Percentiles rank a stretch among this genome's conserved stretches.
Conservation (phyloP, 2,113 vertebrate species). For the Ciconia boyciana region DNA sequence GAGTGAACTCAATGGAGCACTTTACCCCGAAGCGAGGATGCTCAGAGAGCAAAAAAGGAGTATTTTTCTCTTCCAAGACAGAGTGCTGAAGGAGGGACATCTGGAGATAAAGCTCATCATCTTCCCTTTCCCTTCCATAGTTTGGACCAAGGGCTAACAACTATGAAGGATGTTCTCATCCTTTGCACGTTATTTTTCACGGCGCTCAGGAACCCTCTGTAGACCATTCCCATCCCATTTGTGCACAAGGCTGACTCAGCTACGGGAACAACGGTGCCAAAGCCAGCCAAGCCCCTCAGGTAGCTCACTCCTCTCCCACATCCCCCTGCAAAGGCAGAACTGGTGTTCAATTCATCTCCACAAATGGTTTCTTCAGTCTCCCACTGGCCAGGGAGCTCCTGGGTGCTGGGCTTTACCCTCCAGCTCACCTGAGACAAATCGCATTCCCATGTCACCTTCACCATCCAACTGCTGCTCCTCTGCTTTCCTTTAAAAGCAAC, state of each 20-base stretch:
- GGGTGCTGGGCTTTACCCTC: neutral
- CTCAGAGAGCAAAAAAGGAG: neutral
- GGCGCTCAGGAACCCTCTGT: fast-evolving
- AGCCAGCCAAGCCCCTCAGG: neutral
- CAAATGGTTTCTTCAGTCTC: neutral
- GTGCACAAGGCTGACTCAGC: neutral
- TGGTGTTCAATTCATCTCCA: neutral
- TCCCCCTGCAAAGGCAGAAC: neutral
- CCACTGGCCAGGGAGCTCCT: neutral
- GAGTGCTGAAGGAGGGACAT: neutral
- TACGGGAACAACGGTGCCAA: fast-evolving
- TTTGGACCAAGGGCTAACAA: neutral
- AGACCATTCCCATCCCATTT: neutral
- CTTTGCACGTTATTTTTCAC: neutral
- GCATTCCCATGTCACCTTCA: neutral
- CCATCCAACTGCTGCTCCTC: neutral
- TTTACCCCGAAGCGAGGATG: neutral
- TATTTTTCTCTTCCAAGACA: neutral
- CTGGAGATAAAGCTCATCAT: neutral
- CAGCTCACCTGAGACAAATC: neutral
- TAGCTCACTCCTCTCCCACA: neutral
- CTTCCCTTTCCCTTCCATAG: neutral
- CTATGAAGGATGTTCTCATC: neutral
- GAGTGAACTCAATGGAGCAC: neutral
- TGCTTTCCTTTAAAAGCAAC: neutral